Base-by-base conservation (phyloP, 2,888 invertebrate species). In the Beris chalybata region DNA sequence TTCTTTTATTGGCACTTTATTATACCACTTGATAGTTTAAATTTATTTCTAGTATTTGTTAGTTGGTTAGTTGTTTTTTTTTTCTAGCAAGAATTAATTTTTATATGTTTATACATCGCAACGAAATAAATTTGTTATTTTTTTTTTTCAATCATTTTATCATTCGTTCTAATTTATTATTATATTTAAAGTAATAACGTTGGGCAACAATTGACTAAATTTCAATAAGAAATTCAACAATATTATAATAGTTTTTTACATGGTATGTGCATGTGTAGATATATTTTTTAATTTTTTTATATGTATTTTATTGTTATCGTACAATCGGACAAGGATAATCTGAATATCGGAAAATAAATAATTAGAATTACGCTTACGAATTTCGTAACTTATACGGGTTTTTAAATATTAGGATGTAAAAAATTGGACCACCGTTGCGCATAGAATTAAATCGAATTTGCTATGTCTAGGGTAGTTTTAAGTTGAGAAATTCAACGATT, bases 191-290 rank as follows among this genome's bases (percentile, higher is more conserved):
- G 30, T 32, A 29, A 52, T 56, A 56, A 43, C 43, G 29, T 56
- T 47, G 22, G n/a, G 58, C 13, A 64, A 53, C 50, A 64, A 64
- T 64, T 64, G 64, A 64, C 64, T 64, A 53, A 64, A 64, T 54
- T 64, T 64, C 53, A n/a, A 53, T 53, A 53, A 64, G 64, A 64
- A 64, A 45, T 64, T 64, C 64, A 64, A 64, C 64, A 64, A 64
- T 32, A 43, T 52, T 53, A 5, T 57, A 12, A 57, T 44, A 22
- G 12, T 11, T 12, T 61, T 22, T 29, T 31, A 32, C 31, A 48
- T 48, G 48, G 13, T 48, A 48, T 22, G 22, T 22, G 22, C 22
- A 22, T 22, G 22, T 22, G 22, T 48, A 3, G 22, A 12, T 11
- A 13, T 9, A 29, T 53, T 22, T 3, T 30, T 15, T 53, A n/a